A percentile compares a stretch with the other conserved stretches of the same genome.
These are phyloP conservation scores for Drosophila sp. DNA, from an alignment of 1,140 invertebrate genomes.

Conservation along the genomic window DNA sequence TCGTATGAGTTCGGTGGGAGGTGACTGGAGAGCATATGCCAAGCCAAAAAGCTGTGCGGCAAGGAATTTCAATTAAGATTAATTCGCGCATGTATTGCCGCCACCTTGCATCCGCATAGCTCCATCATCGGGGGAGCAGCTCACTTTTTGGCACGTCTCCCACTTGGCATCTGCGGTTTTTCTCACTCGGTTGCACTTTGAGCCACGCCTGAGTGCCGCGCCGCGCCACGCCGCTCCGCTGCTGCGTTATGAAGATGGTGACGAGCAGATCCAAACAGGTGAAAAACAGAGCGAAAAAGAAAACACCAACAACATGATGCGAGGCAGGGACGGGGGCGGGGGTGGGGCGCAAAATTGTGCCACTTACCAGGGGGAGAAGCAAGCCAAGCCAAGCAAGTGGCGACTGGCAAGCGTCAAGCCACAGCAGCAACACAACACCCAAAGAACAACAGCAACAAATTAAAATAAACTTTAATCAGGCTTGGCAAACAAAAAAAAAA, in stretches of 20 bases:
- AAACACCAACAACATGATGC: no score
- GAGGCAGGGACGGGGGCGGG: no score
- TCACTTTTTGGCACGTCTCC: constrained; percentile 46
- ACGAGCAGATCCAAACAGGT: constrained; percentile 28
- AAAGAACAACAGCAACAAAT: constrained; percentile 70
- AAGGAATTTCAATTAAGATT: constrained; percentile 81
- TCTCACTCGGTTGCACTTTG: constrained; percentile 71
- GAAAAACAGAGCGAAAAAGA: constrained; percentile 37
- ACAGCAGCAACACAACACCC: constrained; percentile 21
- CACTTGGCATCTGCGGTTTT: constrained; percentile 62
- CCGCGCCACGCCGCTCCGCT: background rate
- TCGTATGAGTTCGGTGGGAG: background rate
- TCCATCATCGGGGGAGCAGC: constrained; percentile 24
- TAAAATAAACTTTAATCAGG: constrained; percentile 78
- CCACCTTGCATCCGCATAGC: constrained; percentile 28
- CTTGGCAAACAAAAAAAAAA: constrained; percentile 57
- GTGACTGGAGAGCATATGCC: constrained; percentile 49
- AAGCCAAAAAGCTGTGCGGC: constrained; percentile 45
- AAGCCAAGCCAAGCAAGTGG: constrained; percentile 14
- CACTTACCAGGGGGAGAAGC: constrained; percentile 53
- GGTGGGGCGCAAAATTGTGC: constrained; percentile 66
- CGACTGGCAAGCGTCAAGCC: constrained; percentile 10
- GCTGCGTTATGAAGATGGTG: constrained; percentile 71
- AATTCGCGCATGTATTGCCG: constrained; percentile 72
- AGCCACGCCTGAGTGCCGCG: constrained; percentile 65